Conservation (phyloP, 2,113 vertebrate genomes). For the Saccopteryx leptura region DNA sequence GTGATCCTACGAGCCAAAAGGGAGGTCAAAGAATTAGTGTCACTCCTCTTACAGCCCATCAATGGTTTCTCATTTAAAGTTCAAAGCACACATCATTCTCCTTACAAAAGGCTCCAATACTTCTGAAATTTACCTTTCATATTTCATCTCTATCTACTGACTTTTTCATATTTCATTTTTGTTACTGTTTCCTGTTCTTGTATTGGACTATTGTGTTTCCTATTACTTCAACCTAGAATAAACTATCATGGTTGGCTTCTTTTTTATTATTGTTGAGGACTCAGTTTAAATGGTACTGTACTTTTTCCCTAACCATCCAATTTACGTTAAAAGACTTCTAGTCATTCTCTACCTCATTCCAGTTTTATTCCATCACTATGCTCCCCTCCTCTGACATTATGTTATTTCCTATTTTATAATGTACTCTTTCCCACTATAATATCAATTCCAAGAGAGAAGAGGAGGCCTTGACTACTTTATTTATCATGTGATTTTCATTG, state of each 20-base stretch:
- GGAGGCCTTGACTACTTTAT: background rate
- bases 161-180: background rate
- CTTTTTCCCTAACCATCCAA: background rate
- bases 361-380: background rate
- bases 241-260: background rate
- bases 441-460: background rate
- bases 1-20: background rate
- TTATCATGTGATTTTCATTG: background rate
- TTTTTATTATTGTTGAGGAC: background rate
- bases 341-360: background rate
- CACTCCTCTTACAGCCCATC: background rate
- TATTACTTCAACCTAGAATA: background rate
- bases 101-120: background rate
- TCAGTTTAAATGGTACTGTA: background rate
- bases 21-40: background rate
- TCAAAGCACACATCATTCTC: background rate
- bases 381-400: background rate
- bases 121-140: background rate
- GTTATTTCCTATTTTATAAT: background rate
- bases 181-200: background rate
- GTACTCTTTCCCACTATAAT: background rate
- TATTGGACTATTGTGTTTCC: background rate
- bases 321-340: background rate
- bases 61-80: background rate
- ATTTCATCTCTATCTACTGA: background rate